Evolutionary conservation across 2,113 vertebrate genomes (phyloP).

Genomic region (Ammodytes marinus): DNA sequence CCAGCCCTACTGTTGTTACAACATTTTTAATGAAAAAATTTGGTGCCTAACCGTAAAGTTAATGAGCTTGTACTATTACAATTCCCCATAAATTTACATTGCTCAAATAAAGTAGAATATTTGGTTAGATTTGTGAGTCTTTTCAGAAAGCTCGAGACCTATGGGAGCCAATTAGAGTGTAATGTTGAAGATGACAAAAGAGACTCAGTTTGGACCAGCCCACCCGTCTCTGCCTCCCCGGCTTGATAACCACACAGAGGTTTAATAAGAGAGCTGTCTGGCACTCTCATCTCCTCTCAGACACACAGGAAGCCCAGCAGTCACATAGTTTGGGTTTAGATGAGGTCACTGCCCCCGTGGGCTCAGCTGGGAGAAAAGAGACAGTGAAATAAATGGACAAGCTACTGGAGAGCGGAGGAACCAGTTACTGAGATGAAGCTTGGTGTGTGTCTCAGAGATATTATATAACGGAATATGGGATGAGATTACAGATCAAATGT

Average conservation of each 20-base stretch:
- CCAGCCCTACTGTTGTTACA: no score
- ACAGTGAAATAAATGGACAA: conserved; percentile 78
- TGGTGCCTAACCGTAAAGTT: neutral
- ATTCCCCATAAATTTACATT: conserved; percentile 18
- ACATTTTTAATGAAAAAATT: neutral
- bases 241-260: conserved; percentile 77
- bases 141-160: conserved; percentile 55
- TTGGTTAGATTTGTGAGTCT: neutral
- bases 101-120: neutral
- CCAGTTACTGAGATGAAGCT: conserved; percentile 61
- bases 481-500: conserved; percentile 71
- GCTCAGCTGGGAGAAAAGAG: conserved; percentile 79
- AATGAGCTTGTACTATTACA: neutral
- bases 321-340: conserved; percentile 79
- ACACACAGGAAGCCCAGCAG: conserved; percentile 77
- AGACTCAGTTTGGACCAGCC: conserved; percentile 62
- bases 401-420: conserved; percentile 57
- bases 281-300: conserved; percentile 75
- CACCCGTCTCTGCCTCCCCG: conserved; percentile 58
- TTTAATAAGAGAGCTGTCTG: conserved; percentile 83
- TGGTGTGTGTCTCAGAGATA: conserved; percentile 52
- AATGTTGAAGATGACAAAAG: conserved; percentile 79
- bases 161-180: conserved; percentile 81
- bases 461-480: conserved; percentile 73
- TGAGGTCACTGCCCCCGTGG: conserved; percentile 81